These are phyloP conservation scores for Cetoscarus ocellatus DNA, from an alignment of 2,797 vertebrate species.

Conservation along the genomic window DNA sequence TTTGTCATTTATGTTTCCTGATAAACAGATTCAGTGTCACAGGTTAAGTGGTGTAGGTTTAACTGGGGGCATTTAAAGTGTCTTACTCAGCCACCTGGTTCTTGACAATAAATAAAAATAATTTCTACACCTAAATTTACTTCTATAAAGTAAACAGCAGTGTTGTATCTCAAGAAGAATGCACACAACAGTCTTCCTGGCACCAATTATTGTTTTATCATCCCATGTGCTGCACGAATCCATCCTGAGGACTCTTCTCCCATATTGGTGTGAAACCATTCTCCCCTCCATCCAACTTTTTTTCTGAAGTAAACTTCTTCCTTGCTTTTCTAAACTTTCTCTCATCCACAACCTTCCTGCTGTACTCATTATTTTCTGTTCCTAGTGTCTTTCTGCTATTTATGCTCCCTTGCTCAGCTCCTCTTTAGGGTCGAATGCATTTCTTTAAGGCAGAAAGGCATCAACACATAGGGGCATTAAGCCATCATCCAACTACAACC, in stretches of 20 bases:
- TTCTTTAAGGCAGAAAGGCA: too few relatives aligned
- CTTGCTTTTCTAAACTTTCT: neutral
- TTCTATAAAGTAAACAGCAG: neutral
- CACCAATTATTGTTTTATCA: constrained; percentile 54
- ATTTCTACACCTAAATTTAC: neutral
- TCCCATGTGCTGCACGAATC: constrained; percentile 46
- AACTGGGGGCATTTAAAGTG: too few relatives aligned
- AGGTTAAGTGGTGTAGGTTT: too few relatives aligned
- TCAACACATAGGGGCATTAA: too few relatives aligned
- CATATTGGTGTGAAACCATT: constrained; percentile 50
- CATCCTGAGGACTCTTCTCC: constrained; percentile 34
- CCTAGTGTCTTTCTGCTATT: neutral
- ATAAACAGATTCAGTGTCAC: too few relatives aligned
- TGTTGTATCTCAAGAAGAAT: constrained; percentile 5
- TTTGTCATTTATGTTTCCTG: too few relatives aligned
- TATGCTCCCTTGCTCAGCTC: neutral
- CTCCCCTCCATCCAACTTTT: neutral
- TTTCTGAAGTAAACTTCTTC: neutral
- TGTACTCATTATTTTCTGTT: constrained; percentile 18
- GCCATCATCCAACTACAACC: too few relatives aligned
- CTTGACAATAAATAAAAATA: too few relatives aligned
- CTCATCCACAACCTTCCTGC: constrained; percentile 1
- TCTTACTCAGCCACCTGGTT: too few relatives aligned
- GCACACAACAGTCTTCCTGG: neutral
- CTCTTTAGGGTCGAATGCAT: too few relatives aligned